Evolutionary conservation across 2,888 invertebrate species (phyloP).

Genomic region (Sarcophaga rosellei): DNA sequence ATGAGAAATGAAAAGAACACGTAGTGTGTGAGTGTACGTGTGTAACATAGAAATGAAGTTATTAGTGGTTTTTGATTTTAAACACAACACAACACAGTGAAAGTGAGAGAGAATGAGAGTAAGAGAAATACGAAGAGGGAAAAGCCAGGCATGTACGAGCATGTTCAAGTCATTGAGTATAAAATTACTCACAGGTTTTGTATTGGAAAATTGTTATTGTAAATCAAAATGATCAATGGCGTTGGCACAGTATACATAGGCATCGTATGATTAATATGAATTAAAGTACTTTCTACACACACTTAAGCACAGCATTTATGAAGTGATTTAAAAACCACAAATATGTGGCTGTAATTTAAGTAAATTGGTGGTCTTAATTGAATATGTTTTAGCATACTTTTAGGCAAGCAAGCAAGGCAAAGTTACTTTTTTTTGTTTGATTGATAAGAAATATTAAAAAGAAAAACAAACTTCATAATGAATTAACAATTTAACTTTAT

Average conservation of each 20-base stretch:
- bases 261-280: constrained; percentile 19
- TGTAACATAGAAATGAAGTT: constrained; percentile 44
- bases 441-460: no score
- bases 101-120: neutral
- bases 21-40: constrained; percentile 33
- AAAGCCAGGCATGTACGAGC: no score
- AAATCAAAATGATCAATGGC: constrained; percentile 37
- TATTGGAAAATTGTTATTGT: neutral
- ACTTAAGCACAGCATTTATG: neutral
- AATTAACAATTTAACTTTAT: no score
- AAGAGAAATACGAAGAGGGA: no score
- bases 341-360: neutral
- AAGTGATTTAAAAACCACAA: neutral
- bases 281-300: neutral
- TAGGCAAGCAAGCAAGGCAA: neutral
- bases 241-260: neutral
- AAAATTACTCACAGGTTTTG: neutral
- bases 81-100: neutral
- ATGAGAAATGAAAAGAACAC: neutral
- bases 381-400: neutral
- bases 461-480: no score
- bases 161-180: neutral
- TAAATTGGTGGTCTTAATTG: neutral
- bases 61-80: constrained; percentile 13
- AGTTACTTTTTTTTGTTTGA: no score